These are phyloP conservation scores for Nematostella vectensis DNA, from an alignment of 92 coral and sea anemone genomes.

Conservation along the genomic window DNA sequence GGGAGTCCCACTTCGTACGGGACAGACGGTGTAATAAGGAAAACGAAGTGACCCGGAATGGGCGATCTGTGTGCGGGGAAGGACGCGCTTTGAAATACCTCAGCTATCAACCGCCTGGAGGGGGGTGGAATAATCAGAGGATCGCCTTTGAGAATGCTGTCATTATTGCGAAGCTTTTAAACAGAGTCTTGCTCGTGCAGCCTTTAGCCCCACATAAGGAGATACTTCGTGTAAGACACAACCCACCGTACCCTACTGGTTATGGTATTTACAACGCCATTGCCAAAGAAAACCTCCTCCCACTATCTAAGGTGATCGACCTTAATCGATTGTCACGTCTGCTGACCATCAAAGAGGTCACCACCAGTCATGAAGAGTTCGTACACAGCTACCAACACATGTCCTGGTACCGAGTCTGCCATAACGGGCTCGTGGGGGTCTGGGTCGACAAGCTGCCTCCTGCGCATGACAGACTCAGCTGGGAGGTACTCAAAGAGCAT, in stretches of 20 bases:
- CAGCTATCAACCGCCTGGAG: slow-evolving; percentile 96
- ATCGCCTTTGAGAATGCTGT: slow-evolving; percentile 95
- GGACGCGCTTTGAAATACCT: slow-evolving; percentile 37
- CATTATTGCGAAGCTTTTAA: slow-evolving; percentile 62
- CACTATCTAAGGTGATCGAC: slow-evolving; percentile 71
- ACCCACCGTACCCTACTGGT: slow-evolving; percentile 15
- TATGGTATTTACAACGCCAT: slow-evolving; percentile 64
- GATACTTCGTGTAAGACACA: slow-evolving; percentile 34
- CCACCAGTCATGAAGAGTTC: slow-evolving; percentile 51
- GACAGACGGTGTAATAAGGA: slow-evolving; percentile 7
- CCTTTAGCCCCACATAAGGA: slow-evolving; percentile 86
- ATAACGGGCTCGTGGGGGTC: slow-evolving; percentile 64
- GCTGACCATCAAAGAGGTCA: slow-evolving; percentile 68
- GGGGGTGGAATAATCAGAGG: slow-evolving; percentile 99
- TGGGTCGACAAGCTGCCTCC: slow-evolving; percentile 77
- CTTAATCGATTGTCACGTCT: slow-evolving; percentile 50
- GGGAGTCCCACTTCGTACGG: not conserved
- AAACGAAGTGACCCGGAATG: slow-evolving; percentile 29
- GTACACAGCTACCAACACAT: slow-evolving; percentile 17
- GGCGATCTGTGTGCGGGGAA: slow-evolving; percentile 36
- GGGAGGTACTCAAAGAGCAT: slow-evolving; percentile 24
- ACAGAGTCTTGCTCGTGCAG: slow-evolving; percentile 77
- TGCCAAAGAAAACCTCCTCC: slow-evolving; percentile 30
- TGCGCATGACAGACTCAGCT: slow-evolving; percentile 14
- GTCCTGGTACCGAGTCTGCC: slow-evolving; percentile 62